Percentiles rank a stretch among this genome's conserved stretches.
These are phyloP conservation scores for Sinelater perroti DNA, from an alignment of 2,888 invertebrate genomes.

Conservation along the genomic window DNA sequence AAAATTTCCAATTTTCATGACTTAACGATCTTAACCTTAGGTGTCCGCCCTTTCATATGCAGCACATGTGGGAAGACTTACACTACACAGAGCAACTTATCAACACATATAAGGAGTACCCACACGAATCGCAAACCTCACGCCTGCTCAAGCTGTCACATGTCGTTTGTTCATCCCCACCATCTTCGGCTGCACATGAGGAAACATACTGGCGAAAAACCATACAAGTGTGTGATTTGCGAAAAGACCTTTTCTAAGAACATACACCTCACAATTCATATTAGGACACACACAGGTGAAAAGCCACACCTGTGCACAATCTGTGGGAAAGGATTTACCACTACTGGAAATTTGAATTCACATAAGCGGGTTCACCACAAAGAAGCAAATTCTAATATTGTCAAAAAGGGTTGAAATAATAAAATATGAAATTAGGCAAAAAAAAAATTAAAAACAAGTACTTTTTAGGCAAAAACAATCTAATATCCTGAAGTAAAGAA, in stretches of 20 bases:
- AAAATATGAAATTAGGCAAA: no score
- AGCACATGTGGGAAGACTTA: constrained; percentile 49
- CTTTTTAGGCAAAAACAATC: no score
- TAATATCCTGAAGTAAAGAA: no score
- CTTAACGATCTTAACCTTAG: constrained; percentile 16
- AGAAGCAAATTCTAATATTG: constrained; percentile 10
- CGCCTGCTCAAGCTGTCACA: constrained; percentile 47
- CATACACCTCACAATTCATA: constrained; percentile 48
- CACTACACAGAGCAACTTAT: constrained; percentile 49
- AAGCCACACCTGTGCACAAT: constrained; percentile 47
- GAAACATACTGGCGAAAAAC: constrained; percentile 51
- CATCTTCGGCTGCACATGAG: constrained; percentile 49
- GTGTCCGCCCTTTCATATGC: constrained; percentile 47
- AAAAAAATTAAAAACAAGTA: no score
- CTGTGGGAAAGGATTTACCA: constrained; percentile 49
- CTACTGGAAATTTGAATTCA: constrained; percentile 48
- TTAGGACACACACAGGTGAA: constrained; percentile 49
- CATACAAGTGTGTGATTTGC: constrained; percentile 47
- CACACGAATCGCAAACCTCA: constrained; percentile 48
- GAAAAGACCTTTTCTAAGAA: constrained; percentile 49
- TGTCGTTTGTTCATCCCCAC: constrained; percentile 49
- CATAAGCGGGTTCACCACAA: constrained; percentile 47
- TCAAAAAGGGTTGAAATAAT: no score
- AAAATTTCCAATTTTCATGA: constrained; percentile 3
- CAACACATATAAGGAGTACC: constrained; percentile 47